A percentile compares a stretch with the other conserved stretches of the same genome.
Conservation (phyloP, 2,888 invertebrate genomes). For the Diaphora mendica region DNA sequence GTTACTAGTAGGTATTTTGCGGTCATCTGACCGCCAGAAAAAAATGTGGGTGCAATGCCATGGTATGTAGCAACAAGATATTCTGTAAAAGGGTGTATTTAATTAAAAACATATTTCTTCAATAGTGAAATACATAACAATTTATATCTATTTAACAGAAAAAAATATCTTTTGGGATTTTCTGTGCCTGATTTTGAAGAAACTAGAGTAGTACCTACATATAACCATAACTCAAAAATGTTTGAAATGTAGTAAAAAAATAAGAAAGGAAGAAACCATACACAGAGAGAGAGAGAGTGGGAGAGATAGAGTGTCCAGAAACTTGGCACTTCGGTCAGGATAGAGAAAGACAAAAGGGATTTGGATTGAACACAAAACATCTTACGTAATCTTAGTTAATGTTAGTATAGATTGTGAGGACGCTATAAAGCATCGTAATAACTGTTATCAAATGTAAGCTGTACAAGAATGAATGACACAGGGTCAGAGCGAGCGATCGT, state of each 20-base stretch:
- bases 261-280: not conserved
- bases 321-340: not conserved
- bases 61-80: too few species aligned
- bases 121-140: too few species aligned
- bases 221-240: too few species aligned
- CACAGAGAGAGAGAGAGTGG: not conserved
- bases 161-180: not conserved
- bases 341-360: not conserved
- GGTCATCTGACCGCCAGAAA: not conserved
- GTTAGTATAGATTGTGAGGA: slow-evolving; percentile 40
- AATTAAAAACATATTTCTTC: too few species aligned
- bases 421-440: slow-evolving; percentile 51
- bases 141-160: not conserved
- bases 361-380: slow-evolving; percentile 6
- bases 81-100: too few species aligned
- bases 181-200: too few species aligned
- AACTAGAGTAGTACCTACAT: too few species aligned
- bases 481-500: slow-evolving; percentile 39
- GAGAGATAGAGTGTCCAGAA: not conserved
- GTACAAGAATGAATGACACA: slow-evolving; percentile 48
- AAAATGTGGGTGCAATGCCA: not conserved
- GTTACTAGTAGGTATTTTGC: too few species aligned
- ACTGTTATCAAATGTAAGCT: slow-evolving; percentile 59
- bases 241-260: not conserved
- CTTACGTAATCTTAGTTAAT: slow-evolving; percentile 10